Evolutionary conservation across 2,888 invertebrate species (phyloP).

Genomic region (Bombylius discolor): DNA sequence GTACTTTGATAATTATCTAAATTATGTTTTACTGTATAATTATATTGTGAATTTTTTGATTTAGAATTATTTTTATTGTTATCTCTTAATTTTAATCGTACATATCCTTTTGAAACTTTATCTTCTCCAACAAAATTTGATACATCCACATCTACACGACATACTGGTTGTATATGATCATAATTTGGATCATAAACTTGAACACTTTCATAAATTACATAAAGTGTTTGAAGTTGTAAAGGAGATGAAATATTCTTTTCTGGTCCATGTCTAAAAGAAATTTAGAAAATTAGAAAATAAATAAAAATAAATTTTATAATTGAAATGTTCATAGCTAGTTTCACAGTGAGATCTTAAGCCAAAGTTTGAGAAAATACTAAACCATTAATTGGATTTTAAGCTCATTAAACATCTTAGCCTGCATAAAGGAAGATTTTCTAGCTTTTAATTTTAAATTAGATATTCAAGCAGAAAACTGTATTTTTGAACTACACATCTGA

Average conservation of each 20-base stretch:
- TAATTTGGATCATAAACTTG: slow-evolving; percentile 49
- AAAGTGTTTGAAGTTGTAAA: slow-evolving; percentile 49
- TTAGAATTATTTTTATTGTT: neutral
- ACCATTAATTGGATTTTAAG: too few species aligned
- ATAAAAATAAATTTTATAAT: neutral
- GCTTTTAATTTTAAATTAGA: too few species aligned
- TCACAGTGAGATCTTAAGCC: too few species aligned
- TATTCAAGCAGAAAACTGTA: too few species aligned
- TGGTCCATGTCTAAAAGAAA: slow-evolving; percentile 29
- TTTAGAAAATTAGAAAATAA: neutral
- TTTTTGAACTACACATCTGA: too few species aligned
- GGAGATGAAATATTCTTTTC: slow-evolving; percentile 38
- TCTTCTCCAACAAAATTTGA: slow-evolving; percentile 12
- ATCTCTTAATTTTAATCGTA: slow-evolving; percentile 5
- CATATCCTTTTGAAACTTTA: slow-evolving; percentile 7
- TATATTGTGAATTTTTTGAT: neutral
- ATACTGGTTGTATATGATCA: slow-evolving; percentile 40
- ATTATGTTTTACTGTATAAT: too few species aligned
- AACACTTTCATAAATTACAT: slow-evolving; percentile 58
- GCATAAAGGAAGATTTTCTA: too few species aligned
- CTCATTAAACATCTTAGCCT: too few species aligned
- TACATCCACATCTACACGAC: slow-evolving; percentile 47
- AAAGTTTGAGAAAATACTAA: too few species aligned
- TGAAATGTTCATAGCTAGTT: too few species aligned
- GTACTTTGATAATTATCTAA: neutral